A percentile compares a stretch with the other conserved stretches of the same genome.
Conservation (phyloP, 1,140 invertebrate species). For the Himalopsyche phryganea region DNA sequence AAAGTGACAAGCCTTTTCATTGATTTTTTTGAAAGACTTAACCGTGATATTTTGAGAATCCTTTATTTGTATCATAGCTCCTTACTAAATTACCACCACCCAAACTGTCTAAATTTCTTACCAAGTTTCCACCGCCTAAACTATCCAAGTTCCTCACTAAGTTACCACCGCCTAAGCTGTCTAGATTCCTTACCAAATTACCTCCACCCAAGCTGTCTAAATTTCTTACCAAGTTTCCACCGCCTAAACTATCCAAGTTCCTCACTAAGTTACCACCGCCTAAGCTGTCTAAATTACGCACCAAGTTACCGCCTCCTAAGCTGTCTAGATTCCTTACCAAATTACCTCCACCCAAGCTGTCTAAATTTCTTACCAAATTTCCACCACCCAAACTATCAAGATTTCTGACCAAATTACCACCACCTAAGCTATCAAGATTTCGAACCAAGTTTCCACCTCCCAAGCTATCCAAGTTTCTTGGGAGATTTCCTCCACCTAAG, state of each 20-base stretch:
- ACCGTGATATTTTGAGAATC: slow-evolving; percentile 49
- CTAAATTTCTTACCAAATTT: slow-evolving; percentile 41
- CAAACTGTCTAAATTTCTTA: slow-evolving; percentile 40
- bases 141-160: slow-evolving; percentile 48
- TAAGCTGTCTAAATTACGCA: slow-evolving; percentile 46
- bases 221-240: slow-evolving; percentile 47
- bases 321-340: slow-evolving; percentile 44
- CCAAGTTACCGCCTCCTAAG: slow-evolving; percentile 43
- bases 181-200: slow-evolving; percentile 39
- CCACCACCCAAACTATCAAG: slow-evolving; percentile 49
- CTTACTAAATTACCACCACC: slow-evolving; percentile 39
- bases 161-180: slow-evolving; percentile 47
- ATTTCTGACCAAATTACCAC: slow-evolving; percentile 39
- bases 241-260: slow-evolving; percentile 47
- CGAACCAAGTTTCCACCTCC: slow-evolving; percentile 50
- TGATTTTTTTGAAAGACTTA: too few relatives aligned
- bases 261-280: slow-evolving; percentile 46
- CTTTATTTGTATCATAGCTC: slow-evolving; percentile 44
- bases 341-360: slow-evolving; percentile 36
- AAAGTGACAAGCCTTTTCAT: too few relatives aligned
- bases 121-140: slow-evolving; percentile 48
- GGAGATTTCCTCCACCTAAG: slow-evolving; percentile 47
- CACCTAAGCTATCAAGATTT: slow-evolving; percentile 38
- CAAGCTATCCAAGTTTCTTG: slow-evolving; percentile 47
- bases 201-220: slow-evolving; percentile 39